Evolutionary conservation across 2,797 vertebrate genomes (phyloP).

Genomic region (Neoniphon sammara): DNA sequence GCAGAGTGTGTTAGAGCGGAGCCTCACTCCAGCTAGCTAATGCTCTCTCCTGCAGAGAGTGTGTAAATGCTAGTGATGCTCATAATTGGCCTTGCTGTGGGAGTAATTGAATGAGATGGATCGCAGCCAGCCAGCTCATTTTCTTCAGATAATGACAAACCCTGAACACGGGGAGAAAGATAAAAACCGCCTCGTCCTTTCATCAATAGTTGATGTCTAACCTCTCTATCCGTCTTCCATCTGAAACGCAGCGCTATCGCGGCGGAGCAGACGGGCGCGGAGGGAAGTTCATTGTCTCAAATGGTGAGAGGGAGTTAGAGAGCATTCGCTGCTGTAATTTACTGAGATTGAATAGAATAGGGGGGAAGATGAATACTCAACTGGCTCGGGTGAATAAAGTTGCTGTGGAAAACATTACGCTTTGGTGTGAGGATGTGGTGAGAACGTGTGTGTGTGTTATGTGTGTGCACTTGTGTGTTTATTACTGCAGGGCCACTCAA

Average conservation of each 20-base stretch:
- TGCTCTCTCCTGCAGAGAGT: slow-evolving; percentile 61
- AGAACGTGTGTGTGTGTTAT: background rate
- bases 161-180: slow-evolving; percentile 24
- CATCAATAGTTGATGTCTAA: slow-evolving; percentile 35
- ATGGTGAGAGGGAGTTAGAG: background rate
- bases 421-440: slow-evolving; percentile 5
- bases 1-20: slow-evolving; percentile 17
- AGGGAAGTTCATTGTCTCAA: slow-evolving; percentile 27
- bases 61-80: slow-evolving; percentile 64
- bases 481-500: slow-evolving; percentile 15
- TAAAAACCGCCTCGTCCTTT: slow-evolving; percentile 18
- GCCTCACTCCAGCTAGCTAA: slow-evolving; percentile 40
- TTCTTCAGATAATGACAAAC: slow-evolving; percentile 50
- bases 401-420: slow-evolving; percentile 26
- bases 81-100: slow-evolving; percentile 63
- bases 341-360: slow-evolving; percentile 27
- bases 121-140: slow-evolving; percentile 42
- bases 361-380: slow-evolving; percentile 5
- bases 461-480: background rate
- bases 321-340: slow-evolving; percentile 37
- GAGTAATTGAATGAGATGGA: slow-evolving; percentile 69
- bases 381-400: slow-evolving; percentile 20
- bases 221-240: slow-evolving; percentile 25
- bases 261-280: slow-evolving; percentile 9
- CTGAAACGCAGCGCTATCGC: background rate